Conservation (phyloP, 1,140 invertebrate species). For the Pseudomyrmex dendroicus region DNA sequence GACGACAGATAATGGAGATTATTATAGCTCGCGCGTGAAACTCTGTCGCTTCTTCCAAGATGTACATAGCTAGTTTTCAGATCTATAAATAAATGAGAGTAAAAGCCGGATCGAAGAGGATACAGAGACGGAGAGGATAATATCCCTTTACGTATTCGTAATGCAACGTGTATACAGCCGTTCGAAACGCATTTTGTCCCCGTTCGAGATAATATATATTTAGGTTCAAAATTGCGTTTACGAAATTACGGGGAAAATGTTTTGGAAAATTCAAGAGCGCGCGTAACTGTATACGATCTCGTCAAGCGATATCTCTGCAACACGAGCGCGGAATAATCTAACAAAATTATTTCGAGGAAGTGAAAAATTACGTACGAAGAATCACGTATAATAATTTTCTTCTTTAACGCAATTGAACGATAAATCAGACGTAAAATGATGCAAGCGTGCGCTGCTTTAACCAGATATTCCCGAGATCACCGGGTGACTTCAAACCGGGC, state of each 20-base stretch:
- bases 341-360: background rate
- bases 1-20: too few relatives aligned
- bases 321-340: too few relatives aligned
- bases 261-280: constrained; percentile 25
- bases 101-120: constrained; percentile 44
- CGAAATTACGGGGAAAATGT: constrained; percentile 7
- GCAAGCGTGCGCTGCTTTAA: background rate
- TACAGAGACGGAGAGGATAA: constrained; percentile 37
- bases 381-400: background rate
- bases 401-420: background rate
- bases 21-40: background rate
- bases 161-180: constrained; percentile 15
- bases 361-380: background rate
- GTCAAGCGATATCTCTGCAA: too few relatives aligned
- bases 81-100: constrained; percentile 40
- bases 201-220: background rate
- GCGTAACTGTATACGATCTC: background rate
- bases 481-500: background rate
- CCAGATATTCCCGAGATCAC: background rate
- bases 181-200: constrained; percentile 43
- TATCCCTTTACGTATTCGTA: constrained; percentile 56
- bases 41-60: constrained; percentile 5
- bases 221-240: constrained; percentile 22
- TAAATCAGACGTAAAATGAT: background rate
- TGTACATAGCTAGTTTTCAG: constrained; percentile 23